Evolutionary conservation across 2,113 vertebrate genomes (phyloP).

Genomic region (Poicephalus gulielmi): DNA sequence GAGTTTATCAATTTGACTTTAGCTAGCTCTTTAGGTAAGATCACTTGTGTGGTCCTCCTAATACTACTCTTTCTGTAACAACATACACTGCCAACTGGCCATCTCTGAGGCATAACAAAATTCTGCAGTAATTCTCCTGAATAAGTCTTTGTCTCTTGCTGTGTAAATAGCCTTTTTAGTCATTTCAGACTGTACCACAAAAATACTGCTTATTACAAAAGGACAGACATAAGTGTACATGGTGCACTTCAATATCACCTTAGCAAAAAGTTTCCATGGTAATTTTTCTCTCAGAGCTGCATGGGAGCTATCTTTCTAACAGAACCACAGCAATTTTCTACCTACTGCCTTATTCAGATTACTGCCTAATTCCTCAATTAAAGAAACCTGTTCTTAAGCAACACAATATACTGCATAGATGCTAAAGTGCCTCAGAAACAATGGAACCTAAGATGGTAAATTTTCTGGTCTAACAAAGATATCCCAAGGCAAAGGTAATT

Average conservation of each 20-base stretch:
- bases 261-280: constrained; percentile 15
- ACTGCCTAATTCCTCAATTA: background rate
- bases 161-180: background rate
- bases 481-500: background rate
- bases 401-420: background rate
- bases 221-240: background rate
- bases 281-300: constrained; percentile 15
- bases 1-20: background rate
- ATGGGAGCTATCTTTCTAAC: background rate
- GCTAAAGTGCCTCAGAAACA: background rate
- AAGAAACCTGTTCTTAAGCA: background rate
- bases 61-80: background rate
- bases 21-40: background rate
- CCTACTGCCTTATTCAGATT: background rate
- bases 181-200: background rate
- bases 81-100: background rate
- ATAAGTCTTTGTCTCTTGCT: background rate
- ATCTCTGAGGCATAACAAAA: background rate
- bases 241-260: background rate
- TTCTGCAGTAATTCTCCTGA: background rate
- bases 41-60: background rate
- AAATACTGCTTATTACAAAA: background rate
- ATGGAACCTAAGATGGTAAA: background rate
- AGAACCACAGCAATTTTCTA: background rate
- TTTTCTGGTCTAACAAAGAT: background rate